Base-by-base conservation (phyloP, 1,140 invertebrate genomes). In the Euglossa dilemma region DNA sequence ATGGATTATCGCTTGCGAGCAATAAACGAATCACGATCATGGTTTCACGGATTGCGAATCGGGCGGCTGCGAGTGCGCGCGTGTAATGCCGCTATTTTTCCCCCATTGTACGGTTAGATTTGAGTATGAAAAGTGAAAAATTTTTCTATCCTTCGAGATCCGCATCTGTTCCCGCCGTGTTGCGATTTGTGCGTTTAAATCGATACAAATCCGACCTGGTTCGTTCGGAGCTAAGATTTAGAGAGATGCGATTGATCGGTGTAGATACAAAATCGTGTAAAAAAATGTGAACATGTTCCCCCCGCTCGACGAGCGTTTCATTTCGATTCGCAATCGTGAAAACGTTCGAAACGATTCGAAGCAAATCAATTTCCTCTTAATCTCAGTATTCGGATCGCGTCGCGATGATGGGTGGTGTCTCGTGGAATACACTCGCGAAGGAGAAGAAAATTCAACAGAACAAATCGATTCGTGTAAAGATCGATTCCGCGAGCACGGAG, bases 111-210 rank as follows among this genome's bases (percentile, higher is more conserved):
- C 23, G n/a, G 20, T 14, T 20, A 74, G 28, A n/a, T 52, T 45
- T 43, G 25, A 43, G 63, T 73, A 73, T 81, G 73, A 82, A 82
- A 81, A 75, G 80, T 81, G 72, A 25, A 81, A 81, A 81, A 81
- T 75, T 56, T 56, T 63, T 81, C 45, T 36, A 36, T 43, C 47
- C 11, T 54, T 52, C 64, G 43, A n/a, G 50, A 43, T 3, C 73
- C 66, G 23, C 52, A 25, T 16, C 12, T 43, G 23, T 66, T 36
- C 16, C 3, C 52, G 25, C 4, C 23, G 11, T 25, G 5, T 52
- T 16, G 12, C n/a, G 11, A 59, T 54, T 82, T 82, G 80, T 82
- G 80, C 80, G 80, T 76, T 76, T 67, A 57, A 82, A 57, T 69
- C 80, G 52, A 63, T 52, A 81, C 61, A 25, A 36, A 25, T 20